A percentile compares a stretch with the other conserved stretches of the same genome.
Evolutionary conservation across 2,797 vertebrate species (phyloP).

Genomic region (Dallia pectoralis): DNA sequence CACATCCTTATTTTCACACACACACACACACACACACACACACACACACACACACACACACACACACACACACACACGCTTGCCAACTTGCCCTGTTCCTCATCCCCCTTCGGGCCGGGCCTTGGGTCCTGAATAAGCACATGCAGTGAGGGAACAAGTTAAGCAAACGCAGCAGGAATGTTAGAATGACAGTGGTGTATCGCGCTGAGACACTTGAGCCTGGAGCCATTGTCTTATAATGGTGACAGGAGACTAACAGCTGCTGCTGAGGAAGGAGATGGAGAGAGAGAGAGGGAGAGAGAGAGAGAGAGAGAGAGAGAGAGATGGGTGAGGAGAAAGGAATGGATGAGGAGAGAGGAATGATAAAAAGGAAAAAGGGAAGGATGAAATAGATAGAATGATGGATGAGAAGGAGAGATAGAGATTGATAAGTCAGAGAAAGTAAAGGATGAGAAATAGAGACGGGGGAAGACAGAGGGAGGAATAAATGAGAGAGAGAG

Average conservation of each 20-base stretch:
- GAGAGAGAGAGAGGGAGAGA: not conserved
- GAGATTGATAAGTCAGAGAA: no score
- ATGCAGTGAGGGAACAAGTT: conserved; percentile 46
- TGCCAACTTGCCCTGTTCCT: conserved; percentile 21
- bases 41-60: conserved; percentile 15
- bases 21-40: conserved; percentile 5
- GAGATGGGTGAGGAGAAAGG: not conserved
- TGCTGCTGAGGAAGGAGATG: conserved; percentile 37
- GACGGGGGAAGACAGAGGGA: not conserved
- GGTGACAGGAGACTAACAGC: conserved; percentile 64
- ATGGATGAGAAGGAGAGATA: no score
- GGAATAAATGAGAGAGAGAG: not conserved
- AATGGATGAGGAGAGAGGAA: not conserved
- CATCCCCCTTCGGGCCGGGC: conserved; percentile 58
- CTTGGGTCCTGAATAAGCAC: conserved; percentile 75
- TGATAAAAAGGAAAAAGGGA: not conserved
- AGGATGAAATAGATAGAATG: no score
- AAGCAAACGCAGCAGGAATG: conserved; percentile 50
- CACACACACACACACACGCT: conserved; percentile 7
- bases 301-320: no score
- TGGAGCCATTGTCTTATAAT: conserved; percentile 47
- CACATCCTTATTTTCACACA: not conserved
- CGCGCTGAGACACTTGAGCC: conserved; percentile 55
- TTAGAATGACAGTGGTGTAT: conserved; percentile 50
- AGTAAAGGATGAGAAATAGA: conserved; percentile 17